Base-by-base conservation (phyloP, 2,113 vertebrate genomes). In the Carassius carassius region DNA sequence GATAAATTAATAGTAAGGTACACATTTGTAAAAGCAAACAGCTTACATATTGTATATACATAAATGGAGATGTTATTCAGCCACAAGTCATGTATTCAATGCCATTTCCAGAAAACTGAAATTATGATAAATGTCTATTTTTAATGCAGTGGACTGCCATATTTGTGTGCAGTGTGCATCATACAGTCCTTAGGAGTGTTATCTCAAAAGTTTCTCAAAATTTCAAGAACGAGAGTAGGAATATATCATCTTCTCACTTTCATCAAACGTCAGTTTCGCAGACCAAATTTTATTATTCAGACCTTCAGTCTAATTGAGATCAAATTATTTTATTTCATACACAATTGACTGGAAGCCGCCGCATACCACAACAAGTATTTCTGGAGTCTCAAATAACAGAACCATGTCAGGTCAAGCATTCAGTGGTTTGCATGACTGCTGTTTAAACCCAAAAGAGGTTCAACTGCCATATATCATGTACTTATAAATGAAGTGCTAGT, bases 281-380 rank as follows among this genome's bases (percentile, higher is more conserved):
- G 21, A 19, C 13, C 47, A 3, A 17, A 72, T n/a, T 51, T 10
- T 3, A 17, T 44, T 44, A 16, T 35, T 78, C 32, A 37, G 11
- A 78, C 11, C 17, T 11, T 37, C 21, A 4, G 10, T 79, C n/a
- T 25, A 79, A 44, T 78, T 32, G 12, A 63, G 58, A 47, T 65
- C 8, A 80, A 5, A 56, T 58, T 7, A 56, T 37, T 32, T 76
- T 37, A 58, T 78, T 19, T 49, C 14, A 49, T 32, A 65, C 35
- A 56, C 13, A 37, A 32, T 81, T 81, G 79, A 41, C 37, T 74
- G 10, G 14, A 47, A 58, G 58, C 49, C 9, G 37, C 72, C 14
- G 9, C 72, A 65, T 41, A 49, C 72, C 82, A 51, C 82, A 84
- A 75, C 44, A 32, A 19, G 23, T 84, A 76, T 84, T 76, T 65